These are phyloP conservation scores for Helicoverpa armigera DNA, from an alignment of 1,140 invertebrate species.

Conservation along the genomic window DNA sequence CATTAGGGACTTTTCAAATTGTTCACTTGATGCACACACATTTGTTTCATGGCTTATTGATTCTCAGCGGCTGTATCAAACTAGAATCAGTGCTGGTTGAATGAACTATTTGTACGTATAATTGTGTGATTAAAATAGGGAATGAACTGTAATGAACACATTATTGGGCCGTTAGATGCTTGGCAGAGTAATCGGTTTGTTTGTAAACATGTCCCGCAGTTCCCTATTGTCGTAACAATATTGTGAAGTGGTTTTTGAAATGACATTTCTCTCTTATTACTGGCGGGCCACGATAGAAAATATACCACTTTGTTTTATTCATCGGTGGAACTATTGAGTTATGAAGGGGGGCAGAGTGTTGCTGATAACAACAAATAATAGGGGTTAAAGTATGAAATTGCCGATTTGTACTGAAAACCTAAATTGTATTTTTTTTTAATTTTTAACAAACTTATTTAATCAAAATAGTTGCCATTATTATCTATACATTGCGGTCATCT, in stretches of 20 bases:
- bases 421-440: too few relatives aligned
- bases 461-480: too few relatives aligned
- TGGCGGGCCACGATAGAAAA: too few relatives aligned
- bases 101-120: constrained; percentile 23
- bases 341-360: too few relatives aligned
- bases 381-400: too few relatives aligned
- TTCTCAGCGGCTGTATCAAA: constrained; percentile 29
- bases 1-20: constrained; percentile 31
- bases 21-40: constrained; percentile 5
- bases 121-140: constrained; percentile 26
- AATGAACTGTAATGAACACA: constrained; percentile 27
- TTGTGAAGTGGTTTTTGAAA: background rate
- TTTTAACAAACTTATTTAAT: too few relatives aligned
- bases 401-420: too few relatives aligned
- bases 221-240: background rate
- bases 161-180: constrained; percentile 21
- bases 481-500: too few relatives aligned
- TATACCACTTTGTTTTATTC: too few relatives aligned
- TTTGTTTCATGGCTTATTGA: constrained; percentile 34
- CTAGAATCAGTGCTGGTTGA: constrained; percentile 26
- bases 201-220: constrained; percentile 4
- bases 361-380: too few relatives aligned
- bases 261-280: too few relatives aligned
- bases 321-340: too few relatives aligned
- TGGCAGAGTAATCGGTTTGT: background rate